A percentile compares a stretch with the other conserved stretches of the same genome.
Evolutionary conservation across 2,888 invertebrate species (phyloP).

Genomic region (Tipula helvola): DNA sequence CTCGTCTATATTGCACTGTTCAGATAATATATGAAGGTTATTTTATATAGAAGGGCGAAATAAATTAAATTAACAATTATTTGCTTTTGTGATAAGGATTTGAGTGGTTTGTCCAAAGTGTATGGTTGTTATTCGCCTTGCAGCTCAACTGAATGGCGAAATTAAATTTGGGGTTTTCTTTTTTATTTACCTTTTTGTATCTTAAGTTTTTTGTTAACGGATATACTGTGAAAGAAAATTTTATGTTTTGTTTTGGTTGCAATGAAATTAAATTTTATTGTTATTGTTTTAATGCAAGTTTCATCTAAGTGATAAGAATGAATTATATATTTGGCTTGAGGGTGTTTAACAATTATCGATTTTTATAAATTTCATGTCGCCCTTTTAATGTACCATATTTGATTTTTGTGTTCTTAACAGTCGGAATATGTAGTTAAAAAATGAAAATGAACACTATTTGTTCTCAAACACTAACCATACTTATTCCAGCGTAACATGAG

Average conservation of each 20-base stretch:
- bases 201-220: neutral
- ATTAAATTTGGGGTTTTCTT: neutral
- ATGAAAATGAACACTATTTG: too few relatives aligned
- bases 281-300: neutral
- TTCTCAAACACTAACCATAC: too few relatives aligned
- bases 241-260: neutral
- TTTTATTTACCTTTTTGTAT: neutral
- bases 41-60: neutral
- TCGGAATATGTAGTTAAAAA: too few relatives aligned
- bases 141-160: neutral
- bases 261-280: neutral
- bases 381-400: too few relatives aligned
- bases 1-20: neutral
- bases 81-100: neutral
- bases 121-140: neutral
- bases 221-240: neutral
- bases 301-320: neutral
- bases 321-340: neutral
- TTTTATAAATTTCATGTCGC: too few relatives aligned
- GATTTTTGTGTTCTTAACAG: too few relatives aligned
- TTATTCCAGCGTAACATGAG: too few relatives aligned
- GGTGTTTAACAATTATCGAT: neutral
- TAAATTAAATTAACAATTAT: neutral
- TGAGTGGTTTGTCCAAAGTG: neutral
- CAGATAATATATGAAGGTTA: neutral